Conservation (phyloP, 2,888 invertebrate genomes). For the Charanyca ferruginea region DNA sequence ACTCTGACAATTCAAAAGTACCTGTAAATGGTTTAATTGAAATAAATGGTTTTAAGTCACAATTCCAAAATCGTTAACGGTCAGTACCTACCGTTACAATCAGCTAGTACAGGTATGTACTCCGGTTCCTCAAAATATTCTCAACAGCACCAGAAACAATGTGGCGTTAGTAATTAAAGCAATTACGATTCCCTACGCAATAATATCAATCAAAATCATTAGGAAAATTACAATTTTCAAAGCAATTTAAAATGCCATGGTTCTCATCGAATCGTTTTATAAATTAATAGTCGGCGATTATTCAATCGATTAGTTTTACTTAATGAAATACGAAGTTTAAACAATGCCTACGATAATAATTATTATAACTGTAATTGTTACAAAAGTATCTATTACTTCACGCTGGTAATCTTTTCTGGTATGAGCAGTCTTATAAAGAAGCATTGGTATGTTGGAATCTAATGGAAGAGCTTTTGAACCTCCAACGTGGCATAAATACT, state of each 20-base stretch:
- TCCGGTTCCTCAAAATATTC: conserved; percentile 12
- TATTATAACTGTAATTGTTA: conserved; percentile 29
- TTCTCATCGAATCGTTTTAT: conserved; percentile 47
- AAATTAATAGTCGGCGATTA: conserved; percentile 55
- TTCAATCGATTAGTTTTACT: conserved; percentile 55
- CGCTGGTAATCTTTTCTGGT: conserved; percentile 30
- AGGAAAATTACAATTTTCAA: conserved; percentile 51
- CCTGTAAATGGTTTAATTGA: too few species aligned
- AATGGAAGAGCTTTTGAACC: background rate
- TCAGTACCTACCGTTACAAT: conserved; percentile 24
- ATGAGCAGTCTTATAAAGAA: conserved; percentile 26
- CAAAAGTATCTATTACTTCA: conserved; percentile 41
- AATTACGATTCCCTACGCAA: conserved; percentile 52
- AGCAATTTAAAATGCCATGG: conserved; percentile 67
- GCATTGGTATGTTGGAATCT: background rate
- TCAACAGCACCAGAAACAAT: conserved; percentile 28
- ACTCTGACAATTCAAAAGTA: too few species aligned
- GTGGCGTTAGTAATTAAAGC: conserved; percentile 58
- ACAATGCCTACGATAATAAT: conserved; percentile 44
- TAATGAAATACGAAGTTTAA: conserved; percentile 49
- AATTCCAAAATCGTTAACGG: background rate
- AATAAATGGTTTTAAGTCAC: too few species aligned
- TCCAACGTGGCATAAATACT: conserved; percentile 6
- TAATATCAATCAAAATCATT: conserved; percentile 63
- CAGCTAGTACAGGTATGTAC: too few species aligned